Percentiles rank a stretch among this genome's conserved stretches.
These are phyloP conservation scores for Cairina moschata DNA, from an alignment of 2,113 vertebrate genomes.

Conservation along the genomic window DNA sequence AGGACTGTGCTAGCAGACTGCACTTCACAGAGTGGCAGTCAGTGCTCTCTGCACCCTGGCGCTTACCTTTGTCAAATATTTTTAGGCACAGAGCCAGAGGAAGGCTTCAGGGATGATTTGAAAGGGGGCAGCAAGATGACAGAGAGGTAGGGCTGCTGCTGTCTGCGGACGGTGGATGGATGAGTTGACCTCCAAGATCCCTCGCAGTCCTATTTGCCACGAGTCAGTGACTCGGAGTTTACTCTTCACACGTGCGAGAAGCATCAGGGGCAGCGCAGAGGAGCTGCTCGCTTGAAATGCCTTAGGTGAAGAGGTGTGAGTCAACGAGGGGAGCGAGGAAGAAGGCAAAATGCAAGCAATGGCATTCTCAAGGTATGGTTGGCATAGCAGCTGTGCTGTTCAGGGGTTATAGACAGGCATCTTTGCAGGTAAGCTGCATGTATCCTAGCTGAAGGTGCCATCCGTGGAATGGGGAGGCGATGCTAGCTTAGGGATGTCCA, in stretches of 20 bases:
- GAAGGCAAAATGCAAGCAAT: background rate
- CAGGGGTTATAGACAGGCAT: accelerated
- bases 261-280: background rate
- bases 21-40: accelerated
- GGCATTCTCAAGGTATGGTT: accelerated
- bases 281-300: background rate
- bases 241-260: accelerated
- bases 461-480: accelerated
- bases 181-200: background rate
- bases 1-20: accelerated
- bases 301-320: background rate
- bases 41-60: background rate
- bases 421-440: accelerated
- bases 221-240: background rate
- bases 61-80: background rate
- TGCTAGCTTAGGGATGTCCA: background rate
- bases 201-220: accelerated
- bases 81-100: background rate
- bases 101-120: background rate
- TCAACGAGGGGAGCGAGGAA: background rate
- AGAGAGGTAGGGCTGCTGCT: background rate
- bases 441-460: background rate
- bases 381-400: background rate
- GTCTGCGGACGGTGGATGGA: background rate
- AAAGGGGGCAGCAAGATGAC: background rate